Conservation (phyloP, 2,888 invertebrate genomes). For the Apomyelois bistriatella region DNA sequence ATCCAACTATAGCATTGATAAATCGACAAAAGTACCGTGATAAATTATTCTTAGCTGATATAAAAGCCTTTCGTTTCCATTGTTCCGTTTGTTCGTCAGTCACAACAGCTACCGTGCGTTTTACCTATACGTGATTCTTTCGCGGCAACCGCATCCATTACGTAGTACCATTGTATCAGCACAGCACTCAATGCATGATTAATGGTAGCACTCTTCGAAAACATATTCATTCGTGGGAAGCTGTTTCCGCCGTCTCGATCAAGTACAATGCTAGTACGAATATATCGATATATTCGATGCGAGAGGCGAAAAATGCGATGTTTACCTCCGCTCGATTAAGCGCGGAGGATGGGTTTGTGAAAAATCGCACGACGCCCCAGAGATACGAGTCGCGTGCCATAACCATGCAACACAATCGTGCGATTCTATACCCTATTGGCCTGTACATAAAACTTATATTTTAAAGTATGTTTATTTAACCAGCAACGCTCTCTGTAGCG, state of each 20-base stretch:
- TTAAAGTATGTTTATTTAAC: constrained; percentile 24
- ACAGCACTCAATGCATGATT: constrained; percentile 74
- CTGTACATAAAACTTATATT: constrained; percentile 33
- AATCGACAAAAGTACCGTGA: constrained; percentile 30
- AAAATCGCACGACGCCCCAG: constrained; percentile 54
- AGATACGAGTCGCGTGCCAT: constrained; percentile 54
- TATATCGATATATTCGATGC: constrained; percentile 62
- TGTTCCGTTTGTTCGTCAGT: constrained; percentile 48
- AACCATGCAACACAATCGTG: constrained; percentile 17
- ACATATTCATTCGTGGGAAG: constrained; percentile 68
- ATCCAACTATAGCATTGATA: not conserved
- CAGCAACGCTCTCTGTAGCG: constrained; percentile 41
- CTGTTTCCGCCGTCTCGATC: constrained; percentile 41
- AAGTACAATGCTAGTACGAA: constrained; percentile 46
- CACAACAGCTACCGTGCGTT: constrained; percentile 38
- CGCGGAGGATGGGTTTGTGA: constrained; percentile 62
- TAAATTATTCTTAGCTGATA: constrained; percentile 44
- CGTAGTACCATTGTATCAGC: constrained; percentile 49
- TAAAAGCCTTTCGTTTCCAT: constrained; percentile 47
- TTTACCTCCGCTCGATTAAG: constrained; percentile 76
- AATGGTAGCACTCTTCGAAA: constrained; percentile 60
- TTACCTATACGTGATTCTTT: constrained; percentile 41
- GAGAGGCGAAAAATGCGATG: constrained; percentile 69
- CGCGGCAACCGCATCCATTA: constrained; percentile 66
- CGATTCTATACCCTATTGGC: constrained; percentile 28